Conservation (phyloP, 2,888 invertebrate genomes). For the Calliphora vomitoria region DNA sequence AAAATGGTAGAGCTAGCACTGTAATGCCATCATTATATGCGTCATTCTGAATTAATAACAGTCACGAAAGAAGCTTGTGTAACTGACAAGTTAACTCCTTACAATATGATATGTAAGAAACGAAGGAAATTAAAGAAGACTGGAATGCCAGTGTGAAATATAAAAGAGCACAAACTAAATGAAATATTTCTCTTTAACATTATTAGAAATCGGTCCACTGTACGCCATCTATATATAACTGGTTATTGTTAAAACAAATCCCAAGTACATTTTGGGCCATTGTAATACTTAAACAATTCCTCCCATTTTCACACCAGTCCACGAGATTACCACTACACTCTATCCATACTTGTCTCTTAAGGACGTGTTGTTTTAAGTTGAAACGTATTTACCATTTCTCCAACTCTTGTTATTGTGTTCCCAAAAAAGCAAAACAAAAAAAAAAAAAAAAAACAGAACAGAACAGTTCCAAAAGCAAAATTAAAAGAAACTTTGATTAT, state of each 20-base stretch:
- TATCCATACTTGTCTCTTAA: background rate
- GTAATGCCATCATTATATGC: too few species aligned
- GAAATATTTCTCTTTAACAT: too few species aligned
- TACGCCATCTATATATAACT: background rate
- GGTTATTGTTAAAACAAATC: background rate
- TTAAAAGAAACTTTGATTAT: slow-evolving; percentile 68
- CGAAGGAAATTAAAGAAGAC: background rate
- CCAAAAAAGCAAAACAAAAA: too few species aligned
- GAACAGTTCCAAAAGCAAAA: slow-evolving; percentile 29
- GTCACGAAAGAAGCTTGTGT: too few species aligned
- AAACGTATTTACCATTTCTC: background rate
- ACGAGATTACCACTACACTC: background rate
- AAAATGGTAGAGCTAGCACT: too few species aligned
- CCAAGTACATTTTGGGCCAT: background rate
- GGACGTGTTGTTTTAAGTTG: slow-evolving; percentile 10
- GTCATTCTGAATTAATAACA: too few species aligned
- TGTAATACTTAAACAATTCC: background rate
- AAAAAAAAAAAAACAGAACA: slow-evolving; percentile 20
- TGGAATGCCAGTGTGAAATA: background rate
- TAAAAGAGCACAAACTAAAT: too few species aligned
- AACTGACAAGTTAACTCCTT: too few species aligned
- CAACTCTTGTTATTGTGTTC: background rate
- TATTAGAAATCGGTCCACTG: background rate
- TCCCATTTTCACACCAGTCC: background rate
- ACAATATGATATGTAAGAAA: too few species aligned